Percentiles rank a stretch among this genome's conserved stretches.
Conservation (phyloP, 2,888 invertebrate genomes). For the Papilio gigon region DNA sequence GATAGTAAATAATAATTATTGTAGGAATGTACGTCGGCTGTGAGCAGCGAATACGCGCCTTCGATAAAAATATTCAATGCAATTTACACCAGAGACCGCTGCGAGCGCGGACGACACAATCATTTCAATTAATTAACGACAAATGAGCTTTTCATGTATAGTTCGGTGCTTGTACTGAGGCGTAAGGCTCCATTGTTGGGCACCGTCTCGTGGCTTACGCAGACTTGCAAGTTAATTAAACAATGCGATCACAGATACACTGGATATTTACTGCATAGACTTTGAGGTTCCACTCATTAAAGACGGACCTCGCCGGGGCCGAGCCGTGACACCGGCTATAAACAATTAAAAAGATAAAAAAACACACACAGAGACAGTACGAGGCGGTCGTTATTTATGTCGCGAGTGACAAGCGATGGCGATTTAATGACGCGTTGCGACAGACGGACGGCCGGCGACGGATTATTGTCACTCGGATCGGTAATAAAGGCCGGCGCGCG, state of each 20-base stretch:
- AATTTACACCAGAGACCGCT: no score
- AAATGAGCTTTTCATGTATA: no score
- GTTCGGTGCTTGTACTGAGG: no score
- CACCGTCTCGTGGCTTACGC: no score
- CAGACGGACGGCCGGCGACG: constrained; percentile 55
- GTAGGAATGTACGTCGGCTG: constrained; percentile 1
- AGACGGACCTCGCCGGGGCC: neutral
- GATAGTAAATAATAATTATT: constrained; percentile 10
- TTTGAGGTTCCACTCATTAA: neutral
- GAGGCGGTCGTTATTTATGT: constrained; percentile 71
- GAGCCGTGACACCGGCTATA: constrained; percentile 36
- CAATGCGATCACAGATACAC: neutral
- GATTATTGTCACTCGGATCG: constrained; percentile 57
- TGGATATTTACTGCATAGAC: neutral
- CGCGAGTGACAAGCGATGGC: constrained; percentile 59
- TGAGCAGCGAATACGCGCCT: no score
- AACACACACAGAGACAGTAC: constrained; percentile 62
- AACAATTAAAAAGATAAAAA: constrained; percentile 59
- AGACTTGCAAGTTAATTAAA: neutral
- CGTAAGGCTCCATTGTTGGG: no score
- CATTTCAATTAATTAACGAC: no score
- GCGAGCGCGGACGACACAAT: no score
- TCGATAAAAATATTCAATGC: no score
- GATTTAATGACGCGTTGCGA: constrained; percentile 63
- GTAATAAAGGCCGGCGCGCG: constrained; percentile 29